Conservation (phyloP, 2,888 invertebrate genomes). For the Xanthia icteritia region DNA sequence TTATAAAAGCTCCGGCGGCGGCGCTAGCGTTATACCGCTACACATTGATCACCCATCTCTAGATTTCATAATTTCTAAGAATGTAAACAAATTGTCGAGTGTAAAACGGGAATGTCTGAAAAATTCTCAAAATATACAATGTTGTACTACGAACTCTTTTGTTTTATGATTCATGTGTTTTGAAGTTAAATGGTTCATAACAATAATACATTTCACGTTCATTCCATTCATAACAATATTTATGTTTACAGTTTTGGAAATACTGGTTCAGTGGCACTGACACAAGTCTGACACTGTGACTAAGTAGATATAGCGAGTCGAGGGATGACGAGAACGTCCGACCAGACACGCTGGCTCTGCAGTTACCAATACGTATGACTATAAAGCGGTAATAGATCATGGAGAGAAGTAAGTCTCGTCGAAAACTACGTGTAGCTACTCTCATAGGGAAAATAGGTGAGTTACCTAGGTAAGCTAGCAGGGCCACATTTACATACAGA, state of each 20-base stretch:
- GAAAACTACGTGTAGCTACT: background rate
- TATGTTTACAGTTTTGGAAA: constrained; percentile 7
- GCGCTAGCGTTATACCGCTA: constrained; percentile 14
- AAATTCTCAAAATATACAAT: constrained; percentile 31
- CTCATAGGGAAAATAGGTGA: background rate
- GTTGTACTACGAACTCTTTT: constrained; percentile 43
- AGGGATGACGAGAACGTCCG: constrained; percentile 4
- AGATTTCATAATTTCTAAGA: constrained; percentile 32
- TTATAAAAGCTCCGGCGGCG: constrained; percentile 3
- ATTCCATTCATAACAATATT: constrained; percentile 14
- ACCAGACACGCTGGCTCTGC: constrained; percentile 11
- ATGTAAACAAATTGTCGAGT: constrained; percentile 37
- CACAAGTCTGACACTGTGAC: background rate
- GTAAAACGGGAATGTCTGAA: constrained; percentile 34
- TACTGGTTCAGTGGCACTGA: background rate
- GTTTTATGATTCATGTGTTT: constrained; percentile 44
- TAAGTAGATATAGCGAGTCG: background rate
- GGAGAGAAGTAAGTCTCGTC: background rate
- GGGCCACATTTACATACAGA: background rate
- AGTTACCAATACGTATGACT: background rate
- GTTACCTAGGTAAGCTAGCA: background rate
- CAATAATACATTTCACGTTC: constrained; percentile 6
- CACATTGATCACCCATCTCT: constrained; percentile 19
- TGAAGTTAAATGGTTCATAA: constrained; percentile 18
- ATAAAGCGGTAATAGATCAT: background rate